Evolutionary conservation across 2,113 vertebrate species (phyloP), one percentile per base, ranked within the genome.

Genomic region (Nothocercus nigrocapillus): DNA sequence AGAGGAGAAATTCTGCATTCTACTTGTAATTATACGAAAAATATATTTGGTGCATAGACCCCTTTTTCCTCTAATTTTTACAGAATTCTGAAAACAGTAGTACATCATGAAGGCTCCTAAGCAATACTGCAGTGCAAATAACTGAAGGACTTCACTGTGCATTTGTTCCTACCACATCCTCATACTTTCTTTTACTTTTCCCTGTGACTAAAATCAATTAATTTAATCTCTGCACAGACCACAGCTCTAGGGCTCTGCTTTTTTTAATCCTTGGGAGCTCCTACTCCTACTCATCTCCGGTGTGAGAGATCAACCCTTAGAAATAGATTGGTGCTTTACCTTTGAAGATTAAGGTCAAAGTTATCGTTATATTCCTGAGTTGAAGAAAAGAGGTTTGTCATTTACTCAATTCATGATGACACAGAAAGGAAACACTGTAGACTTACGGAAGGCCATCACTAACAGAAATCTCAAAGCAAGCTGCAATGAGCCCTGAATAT

Each of bases 341-440:
- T 88, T 47, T 44, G 49, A 80, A 67, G 40, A 81, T 5, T 4
- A 53, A 86, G 53, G 69, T 66, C 11, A 5, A 58, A 96, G 97
- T 54, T 72, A 98, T 97, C 11, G 95, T 97, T 89, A 97, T 95
- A 94, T 98, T 98, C 58, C 82, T 51, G 20, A 98, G 75, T 5
- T 91, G 94, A 88, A 98, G 90, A 4, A 94, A 94, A 10, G 97
- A 97, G 1, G 82, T 38, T 97, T 99, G 18, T 98, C 89, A 22
- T 98, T 98, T 88, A 86, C 94, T 32, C 98, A 98, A 77, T 94
- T 98, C 94, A 96, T 98, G 74, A 98, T 95, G 93, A 98, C 88
- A 95, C 98, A 98, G 92, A 98, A 83, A 67, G 96, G 88, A 74
- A 96, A 42, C 11, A 97, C 88, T 82, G 94, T 79, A 30, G 98